Percentiles rank a stretch among this genome's conserved stretches.
These are phyloP conservation scores for Carpatolechia fugitivella DNA, from an alignment of 2,888 invertebrate species.

Conservation along the genomic window DNA sequence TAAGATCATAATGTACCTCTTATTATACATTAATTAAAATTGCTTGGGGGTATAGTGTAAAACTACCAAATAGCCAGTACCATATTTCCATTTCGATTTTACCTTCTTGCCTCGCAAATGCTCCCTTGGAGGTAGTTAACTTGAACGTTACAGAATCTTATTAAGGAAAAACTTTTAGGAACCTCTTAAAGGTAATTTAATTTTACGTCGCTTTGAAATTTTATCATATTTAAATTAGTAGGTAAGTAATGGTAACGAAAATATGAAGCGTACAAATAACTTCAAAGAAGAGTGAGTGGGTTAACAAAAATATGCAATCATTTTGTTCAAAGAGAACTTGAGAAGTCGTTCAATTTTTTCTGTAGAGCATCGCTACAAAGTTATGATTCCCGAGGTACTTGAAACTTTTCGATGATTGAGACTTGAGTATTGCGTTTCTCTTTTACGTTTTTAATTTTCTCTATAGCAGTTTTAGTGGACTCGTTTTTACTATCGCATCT, in stretches of 20 bases:
- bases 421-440: not conserved
- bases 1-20: too few species aligned
- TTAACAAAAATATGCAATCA: not conserved
- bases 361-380: not conserved
- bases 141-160: constrained; percentile 33
- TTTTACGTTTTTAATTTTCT: too few species aligned
- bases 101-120: constrained; percentile 32
- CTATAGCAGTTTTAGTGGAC: too few species aligned
- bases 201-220: constrained; percentile 19
- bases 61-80: not conserved
- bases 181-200: constrained; percentile 25
- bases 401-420: not conserved
- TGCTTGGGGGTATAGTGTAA: too few species aligned
- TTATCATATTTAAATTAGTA: constrained; percentile 11
- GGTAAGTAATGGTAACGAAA: not conserved
- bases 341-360: not conserved
- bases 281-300: not conserved
- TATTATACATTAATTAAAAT: too few species aligned
- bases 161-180: constrained; percentile 29
- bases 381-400: not conserved
- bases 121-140: constrained; percentile 37
- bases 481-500: too few species aligned
- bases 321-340: not conserved
- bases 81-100: constrained; percentile 22
- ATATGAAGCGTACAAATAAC: not conserved